A percentile compares a stretch with the other conserved stretches of the same genome.
These are phyloP conservation scores for Coreoperca whiteheadi DNA, from an alignment of 2,113 vertebrate genomes.

Conservation along the genomic window DNA sequence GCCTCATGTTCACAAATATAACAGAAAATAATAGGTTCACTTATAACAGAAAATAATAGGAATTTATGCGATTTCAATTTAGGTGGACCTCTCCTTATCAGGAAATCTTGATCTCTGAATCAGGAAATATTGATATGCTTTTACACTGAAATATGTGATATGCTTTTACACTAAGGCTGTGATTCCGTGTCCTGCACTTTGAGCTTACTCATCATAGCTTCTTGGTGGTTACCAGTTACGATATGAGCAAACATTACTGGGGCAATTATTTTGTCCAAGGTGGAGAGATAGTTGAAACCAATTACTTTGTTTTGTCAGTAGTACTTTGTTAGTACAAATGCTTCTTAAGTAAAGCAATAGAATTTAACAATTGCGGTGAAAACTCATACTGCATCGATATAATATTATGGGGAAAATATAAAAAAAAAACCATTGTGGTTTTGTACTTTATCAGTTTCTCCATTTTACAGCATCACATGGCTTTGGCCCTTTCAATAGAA, in stretches of 20 bases:
- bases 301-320: not conserved
- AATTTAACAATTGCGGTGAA: not conserved
- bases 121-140: too few species aligned
- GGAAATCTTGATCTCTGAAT: too few species aligned
- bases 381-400: not conserved
- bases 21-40: not conserved
- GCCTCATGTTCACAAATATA: not conserved
- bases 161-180: not conserved
- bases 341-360: not conserved
- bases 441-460: not conserved
- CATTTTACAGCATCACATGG: not conserved
- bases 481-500: constrained; percentile 57
- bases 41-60: not conserved
- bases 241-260: not conserved
- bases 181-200: constrained; percentile 30
- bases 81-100: too few species aligned
- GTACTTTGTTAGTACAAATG: not conserved
- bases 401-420: not conserved
- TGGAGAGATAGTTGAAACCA: not conserved
- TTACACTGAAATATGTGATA: constrained; percentile 9
- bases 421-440: not conserved
- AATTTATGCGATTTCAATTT: not conserved
- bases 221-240: not conserved
- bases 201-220: not conserved
- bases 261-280: not conserved